Evolutionary conservation across 1,140 invertebrate genomes (phyloP).

Genomic region (Euborellia annulipes): DNA sequence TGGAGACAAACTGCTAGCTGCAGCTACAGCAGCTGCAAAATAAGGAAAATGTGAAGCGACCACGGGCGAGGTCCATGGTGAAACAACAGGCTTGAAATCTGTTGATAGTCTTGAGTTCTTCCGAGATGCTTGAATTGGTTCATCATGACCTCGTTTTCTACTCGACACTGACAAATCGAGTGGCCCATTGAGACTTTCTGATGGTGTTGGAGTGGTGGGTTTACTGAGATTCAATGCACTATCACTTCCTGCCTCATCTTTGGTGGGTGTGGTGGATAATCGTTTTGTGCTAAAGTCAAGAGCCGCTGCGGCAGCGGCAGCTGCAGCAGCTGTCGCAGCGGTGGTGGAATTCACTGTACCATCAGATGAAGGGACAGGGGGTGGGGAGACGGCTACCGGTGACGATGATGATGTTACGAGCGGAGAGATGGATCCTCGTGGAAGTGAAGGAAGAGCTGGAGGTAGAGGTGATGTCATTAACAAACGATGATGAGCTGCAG

Average conservation of each 20-base stretch:
- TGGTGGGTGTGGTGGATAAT: constrained; percentile 15
- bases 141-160: constrained; percentile 49
- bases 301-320: constrained; percentile 30
- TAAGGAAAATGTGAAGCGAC: constrained; percentile 61
- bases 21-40: constrained; percentile 61
- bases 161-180: constrained; percentile 62
- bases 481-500: constrained; percentile 49
- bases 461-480: constrained; percentile 54
- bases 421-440: constrained; percentile 41
- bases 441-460: constrained; percentile 28
- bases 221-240: constrained; percentile 52
- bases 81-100: constrained; percentile 46
- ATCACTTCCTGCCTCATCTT: constrained; percentile 38
- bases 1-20: constrained; percentile 52
- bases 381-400: constrained; percentile 20
- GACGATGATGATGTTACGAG: constrained; percentile 39
- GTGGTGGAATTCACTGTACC: too few species aligned
- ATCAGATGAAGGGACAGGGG: constrained; percentile 28
- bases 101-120: constrained; percentile 23
- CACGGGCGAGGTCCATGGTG: constrained; percentile 60
- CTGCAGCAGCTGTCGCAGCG: constrained; percentile 19
- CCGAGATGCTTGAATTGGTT: constrained; percentile 35
- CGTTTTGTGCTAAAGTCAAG: constrained; percentile 63
- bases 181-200: constrained; percentile 50
- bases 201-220: constrained; percentile 30